Base-by-base conservation (phyloP, 2,888 invertebrate genomes). In the Amiota minor region DNA sequence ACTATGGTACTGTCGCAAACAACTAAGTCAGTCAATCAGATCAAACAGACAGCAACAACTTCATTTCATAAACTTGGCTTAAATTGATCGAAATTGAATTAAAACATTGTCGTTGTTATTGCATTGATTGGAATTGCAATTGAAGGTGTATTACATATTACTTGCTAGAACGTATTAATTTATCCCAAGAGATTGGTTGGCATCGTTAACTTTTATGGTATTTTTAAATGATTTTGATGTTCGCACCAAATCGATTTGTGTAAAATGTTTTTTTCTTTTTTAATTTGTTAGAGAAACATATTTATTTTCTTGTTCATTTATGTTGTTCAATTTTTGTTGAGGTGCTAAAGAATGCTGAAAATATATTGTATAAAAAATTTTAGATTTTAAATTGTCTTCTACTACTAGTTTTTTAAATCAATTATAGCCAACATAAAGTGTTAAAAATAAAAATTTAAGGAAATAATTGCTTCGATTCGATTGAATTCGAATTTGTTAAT, bases 131-230 rank as follows among this genome's bases (percentile, higher is more conserved):
- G 35, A 35, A 35, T 35, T 68, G 49, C 18, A 23, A n/a, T 68
- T 23, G 67, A 50, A 68, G 67, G 67, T 35, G 50, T 68, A 35
- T 35, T 23, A 2, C 1, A 2, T 3, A 23, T 3, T 23, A 23
- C 3, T 23, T 23, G 3, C 35, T 35, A 35, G 35, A 35, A 35
- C 18, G 67, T 23, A 12, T 68, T 50, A 68, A 68, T 68, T 68
- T 68, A 68, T 68, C 67, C 20, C 67, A 68, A 53, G 23, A 68
- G 67, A 68, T 68, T 68, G 45, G 47, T 18, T 11, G 65, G 11
- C 64, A 46, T 47, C 18, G 47, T 64, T 20, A 72, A 73, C 77
- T 76, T 79, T 78, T 81, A 81, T 79, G 85, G 85, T 74, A 23
- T 70, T 76, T 35, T 75, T 74, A 61, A 76, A 78, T 72, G 75